Base-by-base conservation (phyloP, 2,888 invertebrate species). In the Tetropium fuscum region DNA sequence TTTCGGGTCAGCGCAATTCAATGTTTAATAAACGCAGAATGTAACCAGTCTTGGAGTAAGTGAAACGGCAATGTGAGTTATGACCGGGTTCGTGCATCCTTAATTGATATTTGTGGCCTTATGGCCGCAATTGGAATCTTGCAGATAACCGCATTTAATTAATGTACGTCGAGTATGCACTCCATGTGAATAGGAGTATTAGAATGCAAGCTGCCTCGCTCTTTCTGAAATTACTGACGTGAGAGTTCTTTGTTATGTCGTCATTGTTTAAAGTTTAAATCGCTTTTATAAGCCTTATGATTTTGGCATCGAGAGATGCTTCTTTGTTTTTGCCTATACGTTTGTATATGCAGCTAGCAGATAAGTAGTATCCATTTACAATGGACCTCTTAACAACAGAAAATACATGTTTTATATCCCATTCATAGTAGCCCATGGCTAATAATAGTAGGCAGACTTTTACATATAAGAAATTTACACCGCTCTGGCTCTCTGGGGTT, bases 51-150 rank as follows among this genome's bases (percentile, higher is more conserved):
- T 65, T 63, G 62, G 48, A 60, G 60, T 61, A 63, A 66, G 63
- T 72, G 71, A 70, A 78, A 76, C 75, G 68, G 75, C 78, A 78
- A 78, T 78, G 77, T 78, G 78, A 80, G 73, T 80, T 80, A 80
- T 76, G 74, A 70, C 73, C 70, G 70, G 72, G 75, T 74, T 70
- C 74, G 74, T 73, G 78, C 76, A 78, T 78, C 77, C 79, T 79
- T 81, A 81, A 81, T 81, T 81, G 80, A 80, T 81, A 81, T 81
- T 81, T 80, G 81, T 75, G 81, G 81, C 78, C 80, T 76, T 77
- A 78, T 71, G 78, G 74, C 73, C 74, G 77, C 78, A 79, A 79
- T 80, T 78, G 80, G 80, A 81, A 80, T 81, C 80, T 80, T 81
- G 80, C 80, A 80, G 80, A 81, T 81, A 81, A 81, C 79, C 78